Percentiles rank a stretch among this genome's conserved stretches.
Conservation (phyloP, 2,797 vertebrate species). For the Trichosurus vulpecula region DNA sequence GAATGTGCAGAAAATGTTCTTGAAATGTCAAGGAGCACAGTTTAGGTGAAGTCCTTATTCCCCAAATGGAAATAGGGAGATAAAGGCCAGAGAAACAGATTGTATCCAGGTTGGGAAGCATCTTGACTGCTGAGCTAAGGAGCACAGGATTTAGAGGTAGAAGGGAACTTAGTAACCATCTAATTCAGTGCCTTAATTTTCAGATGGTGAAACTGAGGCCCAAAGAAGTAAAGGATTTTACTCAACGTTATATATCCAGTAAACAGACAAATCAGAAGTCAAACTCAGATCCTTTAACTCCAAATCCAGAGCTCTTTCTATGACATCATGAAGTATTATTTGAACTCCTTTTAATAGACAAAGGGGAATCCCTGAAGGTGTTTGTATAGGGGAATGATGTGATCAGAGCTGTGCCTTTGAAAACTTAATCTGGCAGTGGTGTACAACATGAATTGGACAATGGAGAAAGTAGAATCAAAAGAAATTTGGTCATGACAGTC, state of each 20-base stretch:
- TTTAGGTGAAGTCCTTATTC: background rate
- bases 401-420: background rate
- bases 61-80: background rate
- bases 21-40: background rate
- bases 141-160: background rate
- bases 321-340: background rate
- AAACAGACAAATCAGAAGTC: background rate
- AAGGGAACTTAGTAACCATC: background rate
- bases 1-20: background rate
- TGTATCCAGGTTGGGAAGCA: background rate
- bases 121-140: background rate
- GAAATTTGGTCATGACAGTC: background rate
- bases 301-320: background rate
- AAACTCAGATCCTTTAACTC: background rate
- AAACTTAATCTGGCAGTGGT: background rate
- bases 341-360: background rate
- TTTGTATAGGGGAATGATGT: background rate
- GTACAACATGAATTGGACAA: background rate
- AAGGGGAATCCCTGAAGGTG: background rate
- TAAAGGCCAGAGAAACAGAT: background rate
- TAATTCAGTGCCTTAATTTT: background rate
- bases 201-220: background rate
- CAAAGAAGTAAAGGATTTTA: background rate
- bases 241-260: background rate
- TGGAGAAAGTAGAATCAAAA: background rate